A percentile compares a stretch with the other conserved stretches of the same genome.
Conservation (phyloP, 2,113 vertebrate species). For the Clinocottus analis region DNA sequence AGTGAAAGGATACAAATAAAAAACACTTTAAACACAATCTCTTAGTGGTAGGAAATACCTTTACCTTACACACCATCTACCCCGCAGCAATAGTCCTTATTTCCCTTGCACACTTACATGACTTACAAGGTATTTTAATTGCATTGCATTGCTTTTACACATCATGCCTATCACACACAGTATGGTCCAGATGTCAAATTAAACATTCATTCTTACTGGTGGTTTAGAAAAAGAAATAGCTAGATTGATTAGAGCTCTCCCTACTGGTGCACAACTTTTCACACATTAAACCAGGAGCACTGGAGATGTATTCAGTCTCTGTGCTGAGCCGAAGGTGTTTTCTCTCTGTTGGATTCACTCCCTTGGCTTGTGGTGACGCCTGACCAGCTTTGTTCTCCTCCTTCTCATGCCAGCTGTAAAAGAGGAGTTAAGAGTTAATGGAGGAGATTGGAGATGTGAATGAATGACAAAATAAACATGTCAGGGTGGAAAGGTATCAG, state of each 20-base stretch:
- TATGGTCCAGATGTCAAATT: conserved; percentile 40
- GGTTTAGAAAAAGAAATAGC: conserved; percentile 43
- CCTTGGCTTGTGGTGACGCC: conserved; percentile 67
- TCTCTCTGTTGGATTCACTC: conserved; percentile 47
- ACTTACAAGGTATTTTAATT: conserved; percentile 44
- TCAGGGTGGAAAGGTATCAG: background rate
- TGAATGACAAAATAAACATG: background rate
- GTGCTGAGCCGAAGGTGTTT: conserved; percentile 31
- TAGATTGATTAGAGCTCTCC: conserved; percentile 24
- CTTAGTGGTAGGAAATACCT: conserved; percentile 47
- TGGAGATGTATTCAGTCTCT: conserved; percentile 49
- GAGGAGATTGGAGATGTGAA: background rate
- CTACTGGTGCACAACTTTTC: conserved; percentile 42
- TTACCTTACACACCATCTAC: conserved; percentile 41
- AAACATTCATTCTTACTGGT: conserved; percentile 43
- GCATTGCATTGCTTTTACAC: conserved; percentile 40
- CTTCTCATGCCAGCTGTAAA: conserved; percentile 66
- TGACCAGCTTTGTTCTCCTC: conserved; percentile 63
- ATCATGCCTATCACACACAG: conserved; percentile 50
- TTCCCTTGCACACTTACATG: conserved; percentile 41
- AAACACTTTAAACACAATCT: conserved; percentile 19
- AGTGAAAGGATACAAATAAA: background rate
- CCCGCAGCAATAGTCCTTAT: conserved; percentile 34
- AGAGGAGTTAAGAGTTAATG: background rate
- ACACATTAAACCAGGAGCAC: conserved; percentile 61